Percentiles rank a stretch among this genome's conserved stretches.
These are phyloP conservation scores for Hystrix brachyura DNA, from an alignment of 2,113 vertebrate species.

Conservation along the genomic window DNA sequence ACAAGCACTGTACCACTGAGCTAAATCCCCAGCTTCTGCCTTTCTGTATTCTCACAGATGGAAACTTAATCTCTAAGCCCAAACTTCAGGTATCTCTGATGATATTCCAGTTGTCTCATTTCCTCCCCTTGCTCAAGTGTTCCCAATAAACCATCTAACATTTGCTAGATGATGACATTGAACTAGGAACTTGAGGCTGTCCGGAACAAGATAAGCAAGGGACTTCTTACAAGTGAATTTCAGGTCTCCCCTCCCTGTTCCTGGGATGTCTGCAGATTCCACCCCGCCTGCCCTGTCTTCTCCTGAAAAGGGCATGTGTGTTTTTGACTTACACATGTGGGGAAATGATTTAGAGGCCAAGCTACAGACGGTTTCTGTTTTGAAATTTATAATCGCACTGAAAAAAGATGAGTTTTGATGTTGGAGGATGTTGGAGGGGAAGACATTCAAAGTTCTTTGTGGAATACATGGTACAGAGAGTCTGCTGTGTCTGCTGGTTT, in stretches of 20 bases:
- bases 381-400: not conserved
- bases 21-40: too few relatives aligned
- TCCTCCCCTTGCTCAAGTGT: not conserved
- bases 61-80: not conserved
- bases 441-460: not conserved
- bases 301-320: not conserved
- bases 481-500: not conserved
- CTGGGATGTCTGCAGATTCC: not conserved
- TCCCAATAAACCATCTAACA: not conserved
- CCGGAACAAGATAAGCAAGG: not conserved
- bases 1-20: too few relatives aligned
- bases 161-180: not conserved
- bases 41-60: not conserved
- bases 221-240: not conserved
- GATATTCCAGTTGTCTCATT: not conserved
- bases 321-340: not conserved
- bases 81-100: not conserved
- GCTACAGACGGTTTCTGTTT: not conserved
- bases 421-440: not conserved
- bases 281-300: not conserved
- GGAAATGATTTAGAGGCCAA: not conserved
- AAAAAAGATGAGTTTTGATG: conserved; percentile 1
- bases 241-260: not conserved
- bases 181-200: not conserved
- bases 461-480: not conserved